These are phyloP conservation scores for Xenopus laevis DNA, from an alignment of 2,113 vertebrate species.

Conservation along the genomic window DNA sequence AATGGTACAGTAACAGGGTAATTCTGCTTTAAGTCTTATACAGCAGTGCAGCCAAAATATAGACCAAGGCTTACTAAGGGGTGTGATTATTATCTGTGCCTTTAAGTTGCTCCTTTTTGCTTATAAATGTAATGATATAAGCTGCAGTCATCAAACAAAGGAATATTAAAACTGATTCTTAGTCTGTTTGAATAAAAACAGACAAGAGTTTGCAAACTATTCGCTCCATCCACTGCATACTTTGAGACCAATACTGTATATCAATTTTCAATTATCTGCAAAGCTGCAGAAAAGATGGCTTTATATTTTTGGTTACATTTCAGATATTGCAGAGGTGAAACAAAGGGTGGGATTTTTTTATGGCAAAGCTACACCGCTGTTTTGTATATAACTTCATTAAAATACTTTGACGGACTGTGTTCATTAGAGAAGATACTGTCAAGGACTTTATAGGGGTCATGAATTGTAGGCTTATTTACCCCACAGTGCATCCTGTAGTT, in stretches of 20 bases:
- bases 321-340: neutral
- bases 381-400: slow-evolving; percentile 10
- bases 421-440: slow-evolving; percentile 6
- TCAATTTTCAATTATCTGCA: neutral
- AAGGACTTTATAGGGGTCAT: neutral
- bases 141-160: too few relatives aligned
- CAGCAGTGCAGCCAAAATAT: too few relatives aligned
- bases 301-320: slow-evolving; percentile 2
- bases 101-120: too few relatives aligned
- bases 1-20: too few relatives aligned
- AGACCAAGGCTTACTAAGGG: too few relatives aligned
- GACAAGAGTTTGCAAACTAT: neutral
- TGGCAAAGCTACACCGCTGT: neutral
- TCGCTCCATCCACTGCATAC: neutral
- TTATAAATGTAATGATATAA: too few relatives aligned
- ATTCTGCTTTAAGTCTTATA: too few relatives aligned
- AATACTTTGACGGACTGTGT: slow-evolving; percentile 8
- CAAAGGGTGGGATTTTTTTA: neutral
- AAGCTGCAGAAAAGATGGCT: neutral
- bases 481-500: neutral
- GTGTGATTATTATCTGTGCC: too few relatives aligned
- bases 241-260: neutral
- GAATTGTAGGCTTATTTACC: slow-evolving; percentile 9
- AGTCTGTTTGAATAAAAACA: too few relatives aligned
- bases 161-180: too few relatives aligned